Evolutionary conservation across 1,140 invertebrate genomes (phyloP), one percentile per base, ranked within the genome.

Genomic region (Drosophila rufa): DNA sequence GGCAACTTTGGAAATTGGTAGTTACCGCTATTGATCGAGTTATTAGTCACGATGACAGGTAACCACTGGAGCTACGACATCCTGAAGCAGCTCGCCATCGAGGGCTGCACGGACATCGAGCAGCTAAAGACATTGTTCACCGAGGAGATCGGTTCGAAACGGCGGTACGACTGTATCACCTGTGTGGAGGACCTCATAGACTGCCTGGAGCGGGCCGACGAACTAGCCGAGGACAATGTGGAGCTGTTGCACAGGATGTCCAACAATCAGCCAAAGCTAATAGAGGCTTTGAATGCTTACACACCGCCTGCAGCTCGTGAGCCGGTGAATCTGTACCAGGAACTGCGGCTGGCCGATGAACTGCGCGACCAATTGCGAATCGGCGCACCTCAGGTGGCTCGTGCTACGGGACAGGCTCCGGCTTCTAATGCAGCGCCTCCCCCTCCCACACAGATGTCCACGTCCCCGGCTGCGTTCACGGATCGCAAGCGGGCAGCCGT

Each of bases 401-500:
- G 33, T 15, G 19, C 43, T n/a, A 22, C 62, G 15, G 12, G 9
- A 19, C 45, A 25, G 11, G 3, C 65, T 27, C 12, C 42, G 0
- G 17, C 51, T n/a, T 9, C 40, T 2, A 38, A 27, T 6, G n/a
- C 43, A 1, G 14, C 45, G 33, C 19, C 51, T 3, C 9, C 40
- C 22, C 22, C 64, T 9, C 40, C 70, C 1, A 50, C 45, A 27
- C 78, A 85, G 38, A 79, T 79, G 38, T 79, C 71, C 43, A 55
- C 70, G 1, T 75, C 56, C 6, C 36, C 61, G 9, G 67, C 51
- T n/a, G 69, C 53, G 2, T 80, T 90, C 14, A 82, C 81, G 12
- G 75, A 81, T 7, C 42, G 71, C 27, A 92, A 92, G 36, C 83
- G 92, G 0, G 17, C 59, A 1, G 90, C 83, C 1, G 62, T 92